phyloP scores from a whole-genome alignment of 2,888 invertebrate species.

The Fragum fragum region DNA sequence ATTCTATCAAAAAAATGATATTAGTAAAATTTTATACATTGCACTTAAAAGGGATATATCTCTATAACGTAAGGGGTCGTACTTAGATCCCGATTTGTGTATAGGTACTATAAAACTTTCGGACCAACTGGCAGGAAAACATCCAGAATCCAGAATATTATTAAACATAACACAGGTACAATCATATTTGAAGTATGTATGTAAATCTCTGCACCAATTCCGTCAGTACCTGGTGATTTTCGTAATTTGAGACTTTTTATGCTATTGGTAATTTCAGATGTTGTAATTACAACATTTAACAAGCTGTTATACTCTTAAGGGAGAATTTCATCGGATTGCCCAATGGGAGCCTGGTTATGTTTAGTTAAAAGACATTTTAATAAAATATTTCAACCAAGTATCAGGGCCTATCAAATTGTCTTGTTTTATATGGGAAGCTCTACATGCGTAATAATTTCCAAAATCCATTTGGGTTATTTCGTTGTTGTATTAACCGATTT shows the following conservation, averaged over 20 bases:
- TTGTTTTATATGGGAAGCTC: background rate
- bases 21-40: constrained; percentile 32
- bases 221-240: background rate
- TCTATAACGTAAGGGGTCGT: too few species aligned
- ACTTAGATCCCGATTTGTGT: too few species aligned
- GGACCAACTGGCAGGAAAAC: too few species aligned
- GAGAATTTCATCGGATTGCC: background rate
- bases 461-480: too few species aligned
- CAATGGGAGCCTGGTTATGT: background rate
- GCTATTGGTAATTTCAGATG: constrained; percentile 8
- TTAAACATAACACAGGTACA: too few species aligned
- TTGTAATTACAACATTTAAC: background rate
- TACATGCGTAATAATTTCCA: background rate
- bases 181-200: too few species aligned
- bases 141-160: background rate
- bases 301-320: background rate
- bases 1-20: background rate
- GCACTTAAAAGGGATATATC: constrained; percentile 40
- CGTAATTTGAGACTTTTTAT: background rate
- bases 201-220: too few species aligned
- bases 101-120: too few species aligned
- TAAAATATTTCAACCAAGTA: constrained; percentile 5
- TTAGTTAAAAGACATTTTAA: background rate
- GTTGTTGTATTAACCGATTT: background rate
- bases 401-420: too few species aligned